Conservation (phyloP, 1,140 invertebrate species). For the Coboldia fuscipes region DNA sequence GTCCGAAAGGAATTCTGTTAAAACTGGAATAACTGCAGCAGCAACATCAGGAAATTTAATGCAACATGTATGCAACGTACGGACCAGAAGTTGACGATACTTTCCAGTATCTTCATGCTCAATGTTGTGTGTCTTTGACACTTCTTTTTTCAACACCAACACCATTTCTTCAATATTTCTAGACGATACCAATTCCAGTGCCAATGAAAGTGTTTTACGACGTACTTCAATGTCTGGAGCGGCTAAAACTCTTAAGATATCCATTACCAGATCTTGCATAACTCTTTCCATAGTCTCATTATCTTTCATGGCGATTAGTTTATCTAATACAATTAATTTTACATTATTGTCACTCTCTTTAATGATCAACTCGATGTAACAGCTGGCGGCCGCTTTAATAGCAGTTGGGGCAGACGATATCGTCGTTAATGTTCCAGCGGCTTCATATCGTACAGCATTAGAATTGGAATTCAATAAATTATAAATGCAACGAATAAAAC, state of each 20-base stretch:
- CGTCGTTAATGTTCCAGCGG: slow-evolving; percentile 98
- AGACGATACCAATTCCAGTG: slow-evolving; percentile 81
- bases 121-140: slow-evolving; percentile 73
- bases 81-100: slow-evolving; percentile 86
- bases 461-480: slow-evolving; percentile 91
- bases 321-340: slow-evolving; percentile 93
- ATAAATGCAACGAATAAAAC: slow-evolving; percentile 97
- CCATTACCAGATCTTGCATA: slow-evolving; percentile 95
- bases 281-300: slow-evolving; percentile 77
- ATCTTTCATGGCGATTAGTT: slow-evolving; percentile 74
- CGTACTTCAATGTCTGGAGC: slow-evolving; percentile 88
- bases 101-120: slow-evolving; percentile 92
- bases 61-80: slow-evolving; percentile 84
- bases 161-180: slow-evolving; percentile 95
- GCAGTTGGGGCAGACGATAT: slow-evolving; percentile 90
- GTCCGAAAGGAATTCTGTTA: slow-evolving; percentile 92
- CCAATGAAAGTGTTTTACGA: slow-evolving; percentile 68
- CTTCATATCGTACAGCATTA: slow-evolving; percentile 94
- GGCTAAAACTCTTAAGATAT: slow-evolving; percentile 82
- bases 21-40: slow-evolving; percentile 74
- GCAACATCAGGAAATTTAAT: slow-evolving; percentile 97
- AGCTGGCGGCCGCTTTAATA: slow-evolving; percentile 89
- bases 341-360: slow-evolving; percentile 99
- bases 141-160: slow-evolving; percentile 81
- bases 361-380: slow-evolving; percentile 95